phyloP scores from a whole-genome alignment of 1,140 invertebrate genomes.

The Lucilia sericata region DNA sequence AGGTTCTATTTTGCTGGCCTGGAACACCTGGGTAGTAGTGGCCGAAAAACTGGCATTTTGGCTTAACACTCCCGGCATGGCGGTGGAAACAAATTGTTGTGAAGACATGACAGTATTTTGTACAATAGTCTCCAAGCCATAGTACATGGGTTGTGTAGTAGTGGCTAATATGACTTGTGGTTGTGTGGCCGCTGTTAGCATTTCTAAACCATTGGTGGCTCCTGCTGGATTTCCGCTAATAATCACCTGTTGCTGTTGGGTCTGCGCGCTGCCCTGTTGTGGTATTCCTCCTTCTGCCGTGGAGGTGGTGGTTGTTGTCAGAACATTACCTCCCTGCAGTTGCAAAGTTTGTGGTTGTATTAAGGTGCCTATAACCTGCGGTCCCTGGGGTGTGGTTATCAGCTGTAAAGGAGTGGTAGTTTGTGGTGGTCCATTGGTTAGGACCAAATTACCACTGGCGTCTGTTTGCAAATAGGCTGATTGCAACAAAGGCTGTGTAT shows the following conservation, averaged over 20 bases:
- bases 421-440: slow-evolving; percentile 53
- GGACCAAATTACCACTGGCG: slow-evolving; percentile 61
- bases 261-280: slow-evolving; percentile 49
- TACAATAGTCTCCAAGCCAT: slow-evolving; percentile 84
- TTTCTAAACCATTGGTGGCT: slow-evolving; percentile 70
- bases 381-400: slow-evolving; percentile 51
- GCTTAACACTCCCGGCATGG: slow-evolving; percentile 80
- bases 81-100: slow-evolving; percentile 82
- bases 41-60: slow-evolving; percentile 83
- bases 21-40: slow-evolving; percentile 80
- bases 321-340: slow-evolving; percentile 65
- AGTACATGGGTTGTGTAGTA: slow-evolving; percentile 80
- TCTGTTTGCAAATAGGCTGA: slow-evolving; percentile 64
- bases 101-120: slow-evolving; percentile 88
- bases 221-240: slow-evolving; percentile 47
- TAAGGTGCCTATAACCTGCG: slow-evolving; percentile 71
- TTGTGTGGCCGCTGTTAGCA: slow-evolving; percentile 76
- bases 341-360: slow-evolving; percentile 73
- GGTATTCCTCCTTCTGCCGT: slow-evolving; percentile 32
- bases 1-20: slow-evolving; percentile 84
- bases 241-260: slow-evolving; percentile 57
- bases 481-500: slow-evolving; percentile 47
- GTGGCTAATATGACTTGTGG: slow-evolving; percentile 77
- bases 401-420: slow-evolving; percentile 58
- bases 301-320: slow-evolving; percentile 67